Base-by-base conservation (phyloP, 2,113 vertebrate genomes). In the Ibidorhyncha struthersii region DNA sequence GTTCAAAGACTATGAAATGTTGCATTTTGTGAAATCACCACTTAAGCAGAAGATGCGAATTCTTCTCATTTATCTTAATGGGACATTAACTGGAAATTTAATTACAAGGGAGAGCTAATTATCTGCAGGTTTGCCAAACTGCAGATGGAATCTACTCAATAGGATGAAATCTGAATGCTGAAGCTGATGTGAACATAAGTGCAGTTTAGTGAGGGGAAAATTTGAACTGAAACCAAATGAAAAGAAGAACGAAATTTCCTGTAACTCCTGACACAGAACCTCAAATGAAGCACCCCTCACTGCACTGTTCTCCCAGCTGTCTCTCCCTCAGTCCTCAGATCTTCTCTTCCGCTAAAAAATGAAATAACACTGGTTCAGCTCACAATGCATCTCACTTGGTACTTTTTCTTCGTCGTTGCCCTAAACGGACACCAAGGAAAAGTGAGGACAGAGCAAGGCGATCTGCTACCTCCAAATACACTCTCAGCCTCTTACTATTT, bases 61-160 rank as follows among this genome's bases (percentile, higher is more conserved):
- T 93, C 86, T 91, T 96, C 90, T 91, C 40, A 86, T 95, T 96
- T 92, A 53, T 96, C 92, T 95, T 92, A 97, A 97, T 93, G 89
- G 95, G 93, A 84, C 77, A 95, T 96, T 96, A 97, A 95, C 88
- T 86, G 83, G 89, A 97, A 95, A 92, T 95, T 95, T 87, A 96
- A 95, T 97, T 96, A 94, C 90, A 89, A 86, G 80, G 65, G 50
- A 93, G 47, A 97, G 72, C 40, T 97, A 97, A 97, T 97, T 95
- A 93, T 55, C 83, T 91, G 80, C 83, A 95, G 76, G 80, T 95
- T 89, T 95, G 92, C 95, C 92, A 87, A 95, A 90, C 34, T 95
- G 91, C 89, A 94, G 77, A 93, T 84, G 86, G 83, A 96, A 95
- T 76, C 84, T 61, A 69, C 59, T 93, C 83, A 94, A 62, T 50